Evolutionary conservation across 2,797 vertebrate species (phyloP).

Genomic region (Pachyuromys duprasi): DNA sequence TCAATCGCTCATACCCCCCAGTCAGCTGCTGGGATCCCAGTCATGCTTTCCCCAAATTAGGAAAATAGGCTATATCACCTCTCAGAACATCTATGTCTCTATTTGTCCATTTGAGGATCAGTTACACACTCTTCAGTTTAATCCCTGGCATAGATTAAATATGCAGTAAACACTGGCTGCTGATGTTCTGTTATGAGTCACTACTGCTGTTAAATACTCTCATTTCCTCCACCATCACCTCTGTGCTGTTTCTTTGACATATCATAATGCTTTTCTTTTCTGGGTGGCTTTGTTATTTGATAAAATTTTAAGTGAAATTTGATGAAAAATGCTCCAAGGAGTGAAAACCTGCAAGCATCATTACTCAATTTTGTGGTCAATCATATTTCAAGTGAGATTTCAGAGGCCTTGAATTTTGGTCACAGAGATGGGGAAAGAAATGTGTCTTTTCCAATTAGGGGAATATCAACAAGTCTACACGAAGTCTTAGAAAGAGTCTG

Average conservation of each 20-base stretch:
- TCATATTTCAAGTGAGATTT: constrained; percentile 63
- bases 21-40: neutral
- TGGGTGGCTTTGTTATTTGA: constrained; percentile 26
- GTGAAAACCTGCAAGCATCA: constrained; percentile 4
- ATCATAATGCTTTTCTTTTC: neutral
- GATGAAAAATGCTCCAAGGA: constrained; percentile 30
- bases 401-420: constrained; percentile 23
- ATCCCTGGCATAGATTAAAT: neutral
- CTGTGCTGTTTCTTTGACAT: neutral
- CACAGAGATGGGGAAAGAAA: neutral
- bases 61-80: neutral
- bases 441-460: constrained; percentile 26
- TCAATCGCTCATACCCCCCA: accelerated
- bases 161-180: neutral
- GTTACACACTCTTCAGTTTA: constrained; percentile 19
- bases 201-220: neutral
- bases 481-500: constrained; percentile 10
- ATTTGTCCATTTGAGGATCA: constrained; percentile 16
- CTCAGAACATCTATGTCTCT: neutral
- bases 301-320: constrained; percentile 50
- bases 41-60: neutral
- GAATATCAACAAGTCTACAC: neutral
- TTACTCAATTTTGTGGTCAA: constrained; percentile 49
- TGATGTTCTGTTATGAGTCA: neutral
- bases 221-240: neutral